Evolutionary conservation across 2,113 vertebrate species (phyloP), one percentile per base, ranked within the genome.

Genomic region (Brienomyrus longianalis): DNA sequence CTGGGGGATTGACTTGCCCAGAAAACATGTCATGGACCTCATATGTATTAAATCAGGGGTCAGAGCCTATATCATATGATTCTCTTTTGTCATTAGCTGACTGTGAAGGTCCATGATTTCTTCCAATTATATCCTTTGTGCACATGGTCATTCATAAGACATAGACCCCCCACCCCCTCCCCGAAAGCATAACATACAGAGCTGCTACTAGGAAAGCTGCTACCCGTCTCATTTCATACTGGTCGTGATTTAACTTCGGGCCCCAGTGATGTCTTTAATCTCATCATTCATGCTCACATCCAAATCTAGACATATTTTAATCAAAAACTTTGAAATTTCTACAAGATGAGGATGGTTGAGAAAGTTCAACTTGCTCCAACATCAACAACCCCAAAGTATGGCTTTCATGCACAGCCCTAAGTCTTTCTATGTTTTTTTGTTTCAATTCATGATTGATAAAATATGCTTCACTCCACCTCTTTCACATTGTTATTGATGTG

Each of bases 321-420:
- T 39, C 27, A 59, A 87, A 59, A 59, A 45, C 86, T 39, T 21
- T 59, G 50, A 87, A 56, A 87, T 87, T 27, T 87, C 48, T 8
- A 4, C 6, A 56, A 87, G 19, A 31, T 54, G 62, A 51, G 52
- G 52, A 19, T 21, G 17, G 52, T 35, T 45, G 11, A 59, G 17
- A 59, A 52, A 89, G 70, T 83, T 88, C 62, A 84, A 48, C 39
- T 59, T 13, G 27, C 15, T 89, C 88, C 66, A 50, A 83, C 66
- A 77, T 77, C 39, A 88, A 51, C 45, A 51, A 59, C 31, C 31
- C 39, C 31, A 62, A 66, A 88, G 10, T 31, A 48, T 17, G 2
- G 13, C 43, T 70, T 66, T 13, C 48, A 21, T 59, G 19, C 54
- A 23, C 2, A 88, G 87, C 39, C 50, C 50, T 27, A 43, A 80